Evolutionary conservation across 2,888 invertebrate genomes (phyloP), one percentile per base, ranked within the genome.

Genomic region (Allophyes oxyacanthae): DNA sequence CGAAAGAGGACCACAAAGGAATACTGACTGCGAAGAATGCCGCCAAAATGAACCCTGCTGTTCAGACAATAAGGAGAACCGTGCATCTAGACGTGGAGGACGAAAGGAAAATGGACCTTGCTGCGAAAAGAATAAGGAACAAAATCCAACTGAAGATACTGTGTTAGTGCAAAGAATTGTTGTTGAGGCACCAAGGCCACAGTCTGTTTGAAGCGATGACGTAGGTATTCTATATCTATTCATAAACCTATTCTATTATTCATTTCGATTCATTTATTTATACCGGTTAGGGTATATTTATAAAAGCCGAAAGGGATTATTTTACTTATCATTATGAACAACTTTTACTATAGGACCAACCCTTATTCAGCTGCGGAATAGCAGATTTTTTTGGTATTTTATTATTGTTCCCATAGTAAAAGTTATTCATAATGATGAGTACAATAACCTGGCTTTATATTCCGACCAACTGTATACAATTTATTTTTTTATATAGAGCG

Each of bases 161-260:
- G 69, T 78, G 9, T 66, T 75, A 30, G 66, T 74, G 11, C 76
- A 76, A 46, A 65, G 70, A 43, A 74, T 76, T 46, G 63, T 78
- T 38, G 65, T 78, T n/a, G 81, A 79, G 36, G 51, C 55, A 1
- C 54, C 76, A 0, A 70, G 78, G 7, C 78, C 75, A 36, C 68
- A 63, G 44, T 77, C 78, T 45, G 45, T 74, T 51, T 74, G 44
- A 73, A 67, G 51, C 45, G 30, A 30, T 44, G 11, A 36, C 4
- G 7, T 52, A 64, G 36, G 20, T 48, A 48, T 9, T n/a, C 6
- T n/a, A n/a, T 11, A 6, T 49, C 33, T 2, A 34, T 40, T 30
- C 7, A 45, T 25, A 25, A n/a, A n/a, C n/a, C n/a, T n/a, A n/a
- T n/a, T 25, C 25, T 25, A 25, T 37, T 2, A 32, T 40, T 34